phyloP scores from a whole-genome alignment of 2,888 invertebrate species.

The Protula sp. region DNA sequence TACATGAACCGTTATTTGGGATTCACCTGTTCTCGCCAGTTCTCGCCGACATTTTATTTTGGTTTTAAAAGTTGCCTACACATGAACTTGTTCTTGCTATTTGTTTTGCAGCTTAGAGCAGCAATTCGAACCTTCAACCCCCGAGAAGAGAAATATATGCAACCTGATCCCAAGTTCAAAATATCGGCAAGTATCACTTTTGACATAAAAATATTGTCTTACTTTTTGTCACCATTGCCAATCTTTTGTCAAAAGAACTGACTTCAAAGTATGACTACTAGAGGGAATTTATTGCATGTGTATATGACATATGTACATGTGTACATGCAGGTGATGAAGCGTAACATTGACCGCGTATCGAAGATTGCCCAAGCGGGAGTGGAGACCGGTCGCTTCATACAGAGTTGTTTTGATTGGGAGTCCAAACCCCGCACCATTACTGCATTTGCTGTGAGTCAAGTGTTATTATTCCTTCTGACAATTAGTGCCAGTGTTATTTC shows the following conservation, averaged over 20 bases:
- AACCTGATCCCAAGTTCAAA: constrained; percentile 91
- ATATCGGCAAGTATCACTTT: constrained; percentile 65
- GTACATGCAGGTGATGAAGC: constrained; percentile 75
- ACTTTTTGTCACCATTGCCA: too few relatives aligned
- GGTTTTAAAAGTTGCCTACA: too few relatives aligned
- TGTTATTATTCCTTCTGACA: too few relatives aligned
- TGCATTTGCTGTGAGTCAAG: constrained; percentile 15
- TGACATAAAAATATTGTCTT: too few relatives aligned
- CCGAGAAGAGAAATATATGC: constrained; percentile 90
- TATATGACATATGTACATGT: neutral
- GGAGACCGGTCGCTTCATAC: constrained; percentile 83
- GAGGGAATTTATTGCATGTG: neutral
- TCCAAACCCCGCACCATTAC: constrained; percentile 63
- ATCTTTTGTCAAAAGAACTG: too few relatives aligned
- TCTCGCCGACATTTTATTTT: too few relatives aligned
- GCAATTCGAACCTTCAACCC: constrained; percentile 89
- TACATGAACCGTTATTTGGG: too few relatives aligned
- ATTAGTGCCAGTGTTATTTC: too few relatives aligned
- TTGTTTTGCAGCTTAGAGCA: constrained; percentile 66
- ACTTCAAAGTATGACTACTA: too few relatives aligned
- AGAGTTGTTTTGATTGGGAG: constrained; percentile 97
- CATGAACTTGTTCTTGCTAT: neutral
- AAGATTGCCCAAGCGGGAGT: constrained; percentile 82
- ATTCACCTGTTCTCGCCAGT: too few relatives aligned
- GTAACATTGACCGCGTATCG: constrained; percentile 87